Evolutionary conservation across 2,888 invertebrate genomes (phyloP), one percentile per base, ranked within the genome.

Genomic region (Drosophila putrida): DNA sequence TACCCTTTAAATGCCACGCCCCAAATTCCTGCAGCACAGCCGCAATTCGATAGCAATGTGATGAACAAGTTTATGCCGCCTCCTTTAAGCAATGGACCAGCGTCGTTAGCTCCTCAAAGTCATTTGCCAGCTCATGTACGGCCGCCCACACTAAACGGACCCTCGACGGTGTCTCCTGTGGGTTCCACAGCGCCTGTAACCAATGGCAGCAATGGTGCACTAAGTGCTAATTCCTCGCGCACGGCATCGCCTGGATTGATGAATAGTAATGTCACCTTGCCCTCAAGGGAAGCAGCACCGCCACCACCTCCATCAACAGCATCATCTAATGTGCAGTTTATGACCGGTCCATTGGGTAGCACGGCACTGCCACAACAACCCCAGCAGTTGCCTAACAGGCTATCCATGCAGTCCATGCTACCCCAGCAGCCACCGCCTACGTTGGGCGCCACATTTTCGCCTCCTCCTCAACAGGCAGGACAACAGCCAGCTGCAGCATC

Each of bases 201-300:
- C 11, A 90, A 90, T 49, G 91, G 90, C 59, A 90, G 78, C 58
- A 89, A 88, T 46, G 82, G 83, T 36, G 77, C 61, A 62, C 70
- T 69, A 25, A 92, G 92, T 75, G 80, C 87, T 33, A 89, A 91
- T 41, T 93, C 92, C 36, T 93, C 93, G 5, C 84, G 93, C 50
- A 93, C 92, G 20, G 88, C 90, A 5, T 92, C 92, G 31, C 92
- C 92, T 0, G 90, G 80, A 5, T 27, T 74, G 39, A 6, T 61
- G 27, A 20, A n/a, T 2, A 66, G 47, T 46, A 50, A 25, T 5
- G 1, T 15, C 25, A 44, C 31, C 11, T 39, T 46, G 9, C 4
- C 13, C 1, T 38, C 33, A 0, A n/a, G 50, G n/a, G 55, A 61
- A 10, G 27, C 50, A n/a, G 50, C 65, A 3, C 25, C 55, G 11